These are phyloP conservation scores for Chiloscyllium plagiosum DNA, from an alignment of 2,113 vertebrate genomes.

Conservation along the genomic window DNA sequence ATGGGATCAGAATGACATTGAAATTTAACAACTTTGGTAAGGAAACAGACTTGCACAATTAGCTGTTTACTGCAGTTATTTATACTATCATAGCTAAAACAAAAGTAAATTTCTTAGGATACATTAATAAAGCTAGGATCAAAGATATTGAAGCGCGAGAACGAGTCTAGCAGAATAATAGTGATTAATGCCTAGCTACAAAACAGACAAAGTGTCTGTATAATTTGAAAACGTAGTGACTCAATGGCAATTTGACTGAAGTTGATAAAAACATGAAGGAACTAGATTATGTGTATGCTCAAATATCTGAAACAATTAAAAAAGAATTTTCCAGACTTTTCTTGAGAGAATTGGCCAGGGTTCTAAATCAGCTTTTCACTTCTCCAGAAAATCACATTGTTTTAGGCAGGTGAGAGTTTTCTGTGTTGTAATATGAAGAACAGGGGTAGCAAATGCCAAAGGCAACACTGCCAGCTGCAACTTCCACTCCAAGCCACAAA, in stretches of 20 bases:
- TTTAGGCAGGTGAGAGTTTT: background rate
- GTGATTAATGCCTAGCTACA: background rate
- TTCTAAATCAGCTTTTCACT: background rate
- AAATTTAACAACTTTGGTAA: background rate
- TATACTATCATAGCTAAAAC: background rate
- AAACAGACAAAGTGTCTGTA: background rate
- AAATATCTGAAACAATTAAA: background rate
- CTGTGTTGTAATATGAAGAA: background rate
- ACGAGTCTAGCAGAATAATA: background rate
- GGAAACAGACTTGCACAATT: background rate
- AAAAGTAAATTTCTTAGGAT: background rate
- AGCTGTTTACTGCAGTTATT: background rate
- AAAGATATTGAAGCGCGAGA: background rate
- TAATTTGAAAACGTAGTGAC: background rate
- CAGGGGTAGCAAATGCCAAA: no score
- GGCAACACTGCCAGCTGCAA: no score
- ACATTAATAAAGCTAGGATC: background rate
- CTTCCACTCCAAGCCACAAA: no score
- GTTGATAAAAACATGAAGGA: background rate
- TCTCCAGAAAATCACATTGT: background rate
- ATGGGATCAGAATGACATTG: background rate
- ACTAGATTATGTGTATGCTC: background rate
- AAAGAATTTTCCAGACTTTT: background rate
- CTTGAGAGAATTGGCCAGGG: background rate
- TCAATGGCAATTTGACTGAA: background rate